Conservation (phyloP, 2,888 invertebrate species). For the Megaustenia siamemsis region DNA sequence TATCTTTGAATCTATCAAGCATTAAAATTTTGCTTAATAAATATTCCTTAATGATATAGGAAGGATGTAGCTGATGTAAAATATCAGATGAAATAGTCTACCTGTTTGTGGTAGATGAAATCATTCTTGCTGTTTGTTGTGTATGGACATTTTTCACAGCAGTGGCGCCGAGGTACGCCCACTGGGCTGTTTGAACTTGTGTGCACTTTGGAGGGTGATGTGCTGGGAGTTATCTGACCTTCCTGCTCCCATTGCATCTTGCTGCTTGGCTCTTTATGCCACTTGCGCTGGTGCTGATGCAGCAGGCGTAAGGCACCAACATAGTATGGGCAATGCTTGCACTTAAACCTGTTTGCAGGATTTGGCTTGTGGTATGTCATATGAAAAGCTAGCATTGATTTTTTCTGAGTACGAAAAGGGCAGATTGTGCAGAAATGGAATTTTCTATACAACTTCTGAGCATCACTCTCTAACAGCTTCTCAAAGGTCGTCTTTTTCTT, state of each 20-base stretch:
- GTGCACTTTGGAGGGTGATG: constrained; percentile 44
- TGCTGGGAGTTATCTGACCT: constrained; percentile 35
- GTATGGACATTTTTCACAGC: constrained; percentile 90
- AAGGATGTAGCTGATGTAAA: no score
- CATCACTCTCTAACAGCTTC: neutral
- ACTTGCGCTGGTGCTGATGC: constrained; percentile 84
- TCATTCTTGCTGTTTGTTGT: constrained; percentile 92
- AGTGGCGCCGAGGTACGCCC: constrained; percentile 83
- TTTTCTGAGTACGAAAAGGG: constrained; percentile 83
- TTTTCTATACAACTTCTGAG: constrained; percentile 56
- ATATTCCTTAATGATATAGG: no score
- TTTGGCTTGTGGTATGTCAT: constrained; percentile 86
- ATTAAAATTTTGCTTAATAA: no score
- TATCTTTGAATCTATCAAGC: no score
- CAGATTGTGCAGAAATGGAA: constrained; percentile 85
- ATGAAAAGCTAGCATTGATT: constrained; percentile 80
- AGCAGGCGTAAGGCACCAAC: constrained; percentile 83
- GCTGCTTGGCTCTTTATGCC: constrained; percentile 55
- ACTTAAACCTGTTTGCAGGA: constrained; percentile 87
- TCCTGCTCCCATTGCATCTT: constrained; percentile 81
- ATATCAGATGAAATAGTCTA: no score
- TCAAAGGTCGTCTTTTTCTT: neutral
- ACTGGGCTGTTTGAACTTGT: constrained; percentile 20
- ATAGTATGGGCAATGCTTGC: constrained; percentile 89
- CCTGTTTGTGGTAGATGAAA: constrained; percentile 89